Evolutionary conservation across 92 coral and sea anemone genomes (phyloP).

Genomic region (Zoanthus sociatus): DNA sequence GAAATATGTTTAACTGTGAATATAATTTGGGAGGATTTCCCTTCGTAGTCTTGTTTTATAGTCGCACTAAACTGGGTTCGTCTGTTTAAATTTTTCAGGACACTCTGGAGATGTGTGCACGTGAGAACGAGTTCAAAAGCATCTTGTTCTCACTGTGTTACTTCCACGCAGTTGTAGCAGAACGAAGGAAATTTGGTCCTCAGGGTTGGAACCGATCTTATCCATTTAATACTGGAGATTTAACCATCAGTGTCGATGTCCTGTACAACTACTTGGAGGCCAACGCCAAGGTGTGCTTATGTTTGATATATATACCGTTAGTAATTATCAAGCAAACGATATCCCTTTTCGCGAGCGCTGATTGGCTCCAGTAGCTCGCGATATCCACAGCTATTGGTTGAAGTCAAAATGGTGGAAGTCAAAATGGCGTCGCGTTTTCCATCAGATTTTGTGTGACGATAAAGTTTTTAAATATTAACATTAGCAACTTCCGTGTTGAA

Average conservation of each 20-base stretch:
- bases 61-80: neutral
- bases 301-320: neutral
- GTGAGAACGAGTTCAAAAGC: slow-evolving; percentile 99
- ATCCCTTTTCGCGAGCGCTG: no score
- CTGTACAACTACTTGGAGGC: slow-evolving; percentile 98
- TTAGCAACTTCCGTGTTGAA: no score
- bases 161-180: slow-evolving; percentile 99
- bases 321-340: no score
- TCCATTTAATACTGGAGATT: slow-evolving; percentile 98
- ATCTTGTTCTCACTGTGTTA: slow-evolving; percentile 96
- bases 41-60: neutral
- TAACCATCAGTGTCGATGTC: slow-evolving; percentile 97
- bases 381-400: no score
- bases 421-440: no score
- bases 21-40: neutral
- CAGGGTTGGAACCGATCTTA: slow-evolving; percentile 99
- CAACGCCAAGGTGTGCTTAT: slow-evolving; percentile 83
- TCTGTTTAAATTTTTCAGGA: slow-evolving; percentile 64
- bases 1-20: no score
- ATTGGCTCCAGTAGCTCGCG: no score
- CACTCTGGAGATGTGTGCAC: slow-evolving; percentile 99
- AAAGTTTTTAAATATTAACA: no score
- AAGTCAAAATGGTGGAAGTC: no score
- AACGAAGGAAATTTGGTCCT: slow-evolving; percentile 98
- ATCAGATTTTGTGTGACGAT: no score